phyloP scores from a whole-genome alignment of 2,888 invertebrate genomes.

The Trypoxylon attenuatum region DNA sequence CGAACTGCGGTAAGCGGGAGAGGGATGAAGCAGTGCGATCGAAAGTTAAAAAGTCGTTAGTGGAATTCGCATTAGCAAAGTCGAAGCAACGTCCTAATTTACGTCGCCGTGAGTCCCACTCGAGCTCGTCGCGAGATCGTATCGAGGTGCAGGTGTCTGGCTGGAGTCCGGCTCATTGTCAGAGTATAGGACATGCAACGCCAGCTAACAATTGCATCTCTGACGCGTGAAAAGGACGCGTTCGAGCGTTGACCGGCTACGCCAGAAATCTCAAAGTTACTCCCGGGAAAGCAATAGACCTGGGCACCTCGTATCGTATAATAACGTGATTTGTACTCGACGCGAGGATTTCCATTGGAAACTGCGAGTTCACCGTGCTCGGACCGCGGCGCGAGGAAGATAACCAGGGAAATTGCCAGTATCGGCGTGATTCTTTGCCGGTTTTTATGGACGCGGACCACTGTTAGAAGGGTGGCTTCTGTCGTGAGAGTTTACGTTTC shows the following conservation, averaged over 20 bases:
- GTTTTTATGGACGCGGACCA: background rate
- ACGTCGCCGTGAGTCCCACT: constrained; percentile 49
- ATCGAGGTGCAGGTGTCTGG: constrained; percentile 48
- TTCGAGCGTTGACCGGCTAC: constrained; percentile 21
- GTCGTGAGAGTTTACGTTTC: constrained; percentile 9
- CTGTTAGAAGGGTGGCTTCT: constrained; percentile 5
- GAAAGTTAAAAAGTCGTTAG: constrained; percentile 50
- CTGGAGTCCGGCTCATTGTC: constrained; percentile 31
- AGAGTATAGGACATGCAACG: constrained; percentile 25
- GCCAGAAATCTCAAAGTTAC: constrained; percentile 15
- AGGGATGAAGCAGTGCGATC: constrained; percentile 12
- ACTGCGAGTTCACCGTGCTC: too few species aligned
- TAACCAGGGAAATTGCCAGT: too few species aligned
- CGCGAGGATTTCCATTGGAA: background rate
- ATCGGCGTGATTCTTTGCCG: background rate
- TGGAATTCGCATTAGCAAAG: constrained; percentile 39
- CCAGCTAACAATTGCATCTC: constrained; percentile 49
- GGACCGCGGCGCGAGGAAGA: too few species aligned
- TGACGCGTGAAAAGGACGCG: constrained; percentile 43
- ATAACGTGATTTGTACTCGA: background rate
- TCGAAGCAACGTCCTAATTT: constrained; percentile 51
- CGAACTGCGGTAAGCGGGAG: background rate
- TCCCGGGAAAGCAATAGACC: constrained; percentile 17
- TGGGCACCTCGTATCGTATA: background rate
- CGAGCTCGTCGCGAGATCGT: constrained; percentile 53